A percentile compares a stretch with the other conserved stretches of the same genome.
Conservation (phyloP, 2,797 vertebrate genomes). For the Threskiornis aethiopicus region DNA sequence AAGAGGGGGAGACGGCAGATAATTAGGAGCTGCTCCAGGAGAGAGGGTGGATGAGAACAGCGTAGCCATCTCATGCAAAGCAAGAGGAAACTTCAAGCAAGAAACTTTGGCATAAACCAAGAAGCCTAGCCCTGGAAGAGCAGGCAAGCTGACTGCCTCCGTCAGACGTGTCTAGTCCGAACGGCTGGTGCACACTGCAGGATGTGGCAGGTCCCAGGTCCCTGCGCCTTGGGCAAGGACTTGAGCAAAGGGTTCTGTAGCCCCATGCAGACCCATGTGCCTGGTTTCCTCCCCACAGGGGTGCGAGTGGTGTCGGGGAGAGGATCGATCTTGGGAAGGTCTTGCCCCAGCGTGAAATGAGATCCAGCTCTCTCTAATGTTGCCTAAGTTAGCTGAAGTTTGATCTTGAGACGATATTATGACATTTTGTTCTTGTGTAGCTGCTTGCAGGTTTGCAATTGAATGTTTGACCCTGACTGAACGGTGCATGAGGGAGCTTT, state of each 20-base stretch:
- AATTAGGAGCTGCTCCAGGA: not conserved
- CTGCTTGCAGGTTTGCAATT: not conserved
- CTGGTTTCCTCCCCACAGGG: not conserved
- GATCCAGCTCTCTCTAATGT: not conserved
- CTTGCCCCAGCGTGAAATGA: not conserved
- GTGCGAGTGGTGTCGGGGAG: not conserved
- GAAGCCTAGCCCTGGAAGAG: not conserved
- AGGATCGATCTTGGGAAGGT: fast-evolving
- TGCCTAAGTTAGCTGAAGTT: not conserved
- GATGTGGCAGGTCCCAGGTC: not conserved
- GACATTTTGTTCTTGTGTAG: not conserved
- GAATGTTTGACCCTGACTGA: not conserved
- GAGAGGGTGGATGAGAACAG: not conserved
- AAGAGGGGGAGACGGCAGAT: not conserved
- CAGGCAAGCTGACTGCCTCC: not conserved
- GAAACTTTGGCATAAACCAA: not conserved
- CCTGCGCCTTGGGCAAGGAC: fast-evolving
- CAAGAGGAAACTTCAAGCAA: not conserved
- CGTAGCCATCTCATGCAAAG: not conserved
- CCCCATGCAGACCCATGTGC: not conserved
- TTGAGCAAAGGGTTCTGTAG: not conserved
- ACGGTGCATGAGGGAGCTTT: not conserved
- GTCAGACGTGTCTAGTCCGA: fast-evolving
- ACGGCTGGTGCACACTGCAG: not conserved
- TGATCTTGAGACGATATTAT: not conserved